A percentile compares a stretch with the other conserved stretches of the same genome.
Conservation (phyloP, 2,113 vertebrate genomes). For the Melanotaenia duboulayi region DNA sequence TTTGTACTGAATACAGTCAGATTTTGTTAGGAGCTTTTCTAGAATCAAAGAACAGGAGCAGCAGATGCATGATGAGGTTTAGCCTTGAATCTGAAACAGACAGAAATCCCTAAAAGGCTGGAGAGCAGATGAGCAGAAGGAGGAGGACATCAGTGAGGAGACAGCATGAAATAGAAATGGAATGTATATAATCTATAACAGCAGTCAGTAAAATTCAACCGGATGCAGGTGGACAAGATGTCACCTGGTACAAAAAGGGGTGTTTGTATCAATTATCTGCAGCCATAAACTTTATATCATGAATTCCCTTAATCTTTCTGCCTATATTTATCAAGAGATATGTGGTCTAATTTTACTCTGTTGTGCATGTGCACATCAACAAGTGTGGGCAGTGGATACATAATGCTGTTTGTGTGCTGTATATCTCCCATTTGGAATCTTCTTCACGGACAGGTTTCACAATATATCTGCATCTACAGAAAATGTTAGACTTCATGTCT, state of each 20-base stretch:
- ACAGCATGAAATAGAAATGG: slow-evolving; percentile 36
- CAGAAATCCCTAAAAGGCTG: slow-evolving; percentile 62
- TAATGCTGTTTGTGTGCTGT: neutral
- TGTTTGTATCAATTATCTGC: slow-evolving; percentile 7
- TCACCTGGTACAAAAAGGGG: slow-evolving; percentile 11
- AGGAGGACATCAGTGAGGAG: slow-evolving; percentile 20
- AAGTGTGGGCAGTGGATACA: neutral
- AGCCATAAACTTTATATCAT: neutral
- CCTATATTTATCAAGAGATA: neutral
- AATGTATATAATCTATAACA: slow-evolving; percentile 43
- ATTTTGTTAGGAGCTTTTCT: slow-evolving; percentile 4
- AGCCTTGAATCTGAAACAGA: slow-evolving; percentile 19
- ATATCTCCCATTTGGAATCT: neutral
- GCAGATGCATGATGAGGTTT: slow-evolving; percentile 24
- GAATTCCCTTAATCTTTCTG: neutral
- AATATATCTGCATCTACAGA: no score
- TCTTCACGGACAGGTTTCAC: neutral
- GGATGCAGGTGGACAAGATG: slow-evolving; percentile 10
- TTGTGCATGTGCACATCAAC: no score
- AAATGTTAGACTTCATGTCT: no score
- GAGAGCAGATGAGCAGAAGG: neutral
- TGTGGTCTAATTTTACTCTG: no score
- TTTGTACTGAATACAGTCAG: neutral
- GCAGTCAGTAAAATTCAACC: slow-evolving; percentile 33
- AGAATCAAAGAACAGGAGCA: neutral